phyloP scores from a whole-genome alignment of 2,888 invertebrate genomes.

The Ditylenchus weischeri region DNA sequence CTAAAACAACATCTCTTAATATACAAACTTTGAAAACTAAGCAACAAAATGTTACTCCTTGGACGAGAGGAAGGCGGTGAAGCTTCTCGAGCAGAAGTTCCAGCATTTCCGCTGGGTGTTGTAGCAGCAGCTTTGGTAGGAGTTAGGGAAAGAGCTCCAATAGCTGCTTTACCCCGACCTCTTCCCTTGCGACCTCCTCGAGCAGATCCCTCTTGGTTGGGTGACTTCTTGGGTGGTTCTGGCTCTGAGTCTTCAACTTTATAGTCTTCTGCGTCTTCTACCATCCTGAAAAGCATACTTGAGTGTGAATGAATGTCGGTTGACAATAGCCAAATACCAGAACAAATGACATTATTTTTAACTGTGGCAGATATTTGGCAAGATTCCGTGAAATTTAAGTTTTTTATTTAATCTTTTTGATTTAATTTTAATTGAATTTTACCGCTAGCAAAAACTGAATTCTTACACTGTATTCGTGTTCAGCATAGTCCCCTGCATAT shows the following conservation, averaged over 20 bases:
- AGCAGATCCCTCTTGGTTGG: slow-evolving; percentile 26
- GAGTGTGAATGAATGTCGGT: background rate
- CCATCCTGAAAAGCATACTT: slow-evolving; percentile 30
- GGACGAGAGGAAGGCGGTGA: slow-evolving; percentile 37
- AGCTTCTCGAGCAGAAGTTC: slow-evolving; percentile 22
- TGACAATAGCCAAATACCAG: too few species aligned
- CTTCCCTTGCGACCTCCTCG: slow-evolving; percentile 36
- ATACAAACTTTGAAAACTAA: too few species aligned
- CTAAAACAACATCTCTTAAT: too few species aligned
- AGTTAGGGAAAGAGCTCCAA: slow-evolving; percentile 5
- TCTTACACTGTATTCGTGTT: too few species aligned
- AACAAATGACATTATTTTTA: too few species aligned
- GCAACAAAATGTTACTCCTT: slow-evolving; percentile 29
- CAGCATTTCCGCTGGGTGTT: background rate
- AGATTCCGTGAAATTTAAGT: too few species aligned
- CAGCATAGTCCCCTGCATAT: too few species aligned
- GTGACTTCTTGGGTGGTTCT: slow-evolving; percentile 26
- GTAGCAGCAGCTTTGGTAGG: slow-evolving; percentile 6
- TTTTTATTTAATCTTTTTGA: too few species aligned
- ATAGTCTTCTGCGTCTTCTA: slow-evolving; percentile 37
- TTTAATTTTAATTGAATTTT: too few species aligned
- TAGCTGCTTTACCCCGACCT: slow-evolving; percentile 25
- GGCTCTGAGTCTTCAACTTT: slow-evolving; percentile 22
- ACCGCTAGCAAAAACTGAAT: too few species aligned
- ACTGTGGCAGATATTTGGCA: too few species aligned